Evolutionary conservation across 92 coral and sea anemone species (phyloP), one percentile per base, ranked within the genome.

Genomic region (Metridium senile): DNA sequence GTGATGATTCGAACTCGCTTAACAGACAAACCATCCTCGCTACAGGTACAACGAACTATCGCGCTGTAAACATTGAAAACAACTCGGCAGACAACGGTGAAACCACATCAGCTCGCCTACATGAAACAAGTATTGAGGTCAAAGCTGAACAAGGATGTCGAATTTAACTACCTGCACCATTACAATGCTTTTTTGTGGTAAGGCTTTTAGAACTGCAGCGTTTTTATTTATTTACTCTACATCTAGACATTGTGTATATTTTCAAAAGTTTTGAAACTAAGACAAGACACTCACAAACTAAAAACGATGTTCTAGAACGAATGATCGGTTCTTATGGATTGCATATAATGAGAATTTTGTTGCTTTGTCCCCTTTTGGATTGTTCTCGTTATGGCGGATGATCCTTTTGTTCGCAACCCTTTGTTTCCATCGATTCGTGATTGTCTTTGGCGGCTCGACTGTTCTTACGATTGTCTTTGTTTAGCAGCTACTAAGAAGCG

Each of bases 141-240:
- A 92, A 92, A 92, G 89, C 97, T 47, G 97, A 89, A 33, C 90
- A 88, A 58, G 97, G 97, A 0, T 92, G 97, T 79, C 89, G 97
- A 70, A 88, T 92, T 73, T 33, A 33, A 62, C 67, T 57, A 34
- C 26, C 66, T 71, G 62, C 23, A 28, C 19, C 32, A 27, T 75
- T 54, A 62, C 33, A 62, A 65, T 59, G 66, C 31, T 59, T 23
- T 28, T 33, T 34, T 22, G 63, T 33, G 68, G 74, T 68, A 49
- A 75, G 76, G 3, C n/a, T 46, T 33, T 56, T 20, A n/a, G 39
- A 45, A 68, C 46, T 58, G 51, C 17, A 34, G 58, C 58, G 69
- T 68, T 72, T 53, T 66, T 69, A 77, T 73, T 73, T 73, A 73
- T 72, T 68, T 58, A 68, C 61, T 22, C 68, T 33, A 62, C 31